A percentile compares a stretch with the other conserved stretches of the same genome.
phyloP scores from a whole-genome alignment of 2,888 invertebrate species.

The Allacma fusca region DNA sequence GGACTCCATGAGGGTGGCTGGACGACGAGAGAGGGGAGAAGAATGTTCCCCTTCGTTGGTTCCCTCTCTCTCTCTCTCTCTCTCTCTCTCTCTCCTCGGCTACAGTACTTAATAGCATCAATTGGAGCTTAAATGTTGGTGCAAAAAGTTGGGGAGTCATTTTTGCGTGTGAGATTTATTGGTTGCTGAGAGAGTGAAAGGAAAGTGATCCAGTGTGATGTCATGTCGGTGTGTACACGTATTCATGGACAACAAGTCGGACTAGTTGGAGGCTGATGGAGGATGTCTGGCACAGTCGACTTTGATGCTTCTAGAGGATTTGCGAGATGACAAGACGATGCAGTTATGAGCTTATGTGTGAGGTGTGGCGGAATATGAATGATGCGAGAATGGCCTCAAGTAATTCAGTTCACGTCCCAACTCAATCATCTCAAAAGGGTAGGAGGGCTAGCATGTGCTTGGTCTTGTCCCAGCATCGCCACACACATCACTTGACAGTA shows the following conservation, averaged over 20 bases:
- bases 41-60: background rate
- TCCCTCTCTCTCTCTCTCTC: background rate
- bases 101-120: background rate
- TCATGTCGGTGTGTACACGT: background rate
- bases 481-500: background rate
- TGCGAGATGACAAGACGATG: background rate
- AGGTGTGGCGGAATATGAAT: background rate
- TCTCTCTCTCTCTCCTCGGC: conserved; percentile 10
- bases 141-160: background rate
- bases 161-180: background rate
- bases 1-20: too few species aligned
- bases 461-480: background rate
- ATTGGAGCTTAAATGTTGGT: background rate
- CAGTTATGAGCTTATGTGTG: conserved; percentile 16
- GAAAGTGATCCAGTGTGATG: background rate
- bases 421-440: conserved; percentile 60
- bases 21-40: too few species aligned
- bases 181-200: background rate
- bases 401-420: conserved; percentile 59
- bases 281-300: background rate
- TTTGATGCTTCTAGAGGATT: background rate
- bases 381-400: conserved; percentile 23
- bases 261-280: background rate
- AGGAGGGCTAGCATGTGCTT: conserved; percentile 32
- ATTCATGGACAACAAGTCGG: conserved; percentile 11